Evolutionary conservation across 2,888 invertebrate species (phyloP), one percentile per base, ranked within the genome.

Genomic region (Julus scandinavius): DNA sequence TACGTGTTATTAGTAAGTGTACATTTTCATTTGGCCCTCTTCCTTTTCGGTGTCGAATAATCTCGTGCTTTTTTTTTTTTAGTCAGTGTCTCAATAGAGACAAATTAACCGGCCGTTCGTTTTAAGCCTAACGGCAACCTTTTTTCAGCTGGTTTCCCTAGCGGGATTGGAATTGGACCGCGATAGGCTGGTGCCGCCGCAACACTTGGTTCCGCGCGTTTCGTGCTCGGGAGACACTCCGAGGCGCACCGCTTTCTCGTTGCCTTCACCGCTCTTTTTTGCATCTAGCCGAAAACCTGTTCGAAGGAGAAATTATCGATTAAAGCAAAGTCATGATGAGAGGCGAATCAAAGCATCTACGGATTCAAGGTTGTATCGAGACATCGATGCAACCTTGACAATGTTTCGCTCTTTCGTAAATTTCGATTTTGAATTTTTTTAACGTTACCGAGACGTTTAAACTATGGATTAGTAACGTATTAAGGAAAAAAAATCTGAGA

Each of bases 221-320:
- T 50, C 38, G 58, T 80, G 41, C 17, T 88, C 88, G 11, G 86
- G 87, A 41, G 88, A 88, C 5, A 86, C 86, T 20, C 87, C 88
- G 45, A 87, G 50, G 13, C 83, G 88, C 29, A 88, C 80, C 0
- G 87, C 85, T 45, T 83, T 86, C 72, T 88, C 88, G 45, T 80
- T 87, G 38, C 20, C 20, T 2, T 88, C 54, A n/a, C 41, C 54
- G 13, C 87, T 58, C 45, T 86, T 87, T 38, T 87, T 87, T 6
- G 87, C 87, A 20, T 88, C 88, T 40, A 87, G 40, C 49, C 88
- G 41, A 41, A 80, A 83, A 83, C 88, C 88, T 88, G 49, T 29
- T 54, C n/a, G 1, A 2, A 29, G 20, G 72, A 63, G 17, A 58
- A 58, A 20, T 7, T 1, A 20, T 1, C 6, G 17, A 63, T 63